Evolutionary conservation across 2,888 invertebrate species (phyloP).

Genomic region (Ochropacha duplaris): DNA sequence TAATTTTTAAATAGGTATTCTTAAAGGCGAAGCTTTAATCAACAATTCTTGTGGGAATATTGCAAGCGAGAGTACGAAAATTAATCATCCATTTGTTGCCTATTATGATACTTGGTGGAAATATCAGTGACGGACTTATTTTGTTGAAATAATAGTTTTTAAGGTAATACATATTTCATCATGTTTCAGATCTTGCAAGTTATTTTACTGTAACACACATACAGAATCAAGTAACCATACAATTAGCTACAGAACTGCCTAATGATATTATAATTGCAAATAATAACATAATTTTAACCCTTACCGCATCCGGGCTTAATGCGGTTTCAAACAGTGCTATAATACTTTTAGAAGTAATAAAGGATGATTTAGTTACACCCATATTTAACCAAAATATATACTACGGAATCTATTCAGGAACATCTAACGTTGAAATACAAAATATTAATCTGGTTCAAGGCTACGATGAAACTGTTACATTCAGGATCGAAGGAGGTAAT

Average conservation of each 20-base stretch:
- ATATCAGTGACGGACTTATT: background rate
- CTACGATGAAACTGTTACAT: slow-evolving; percentile 46
- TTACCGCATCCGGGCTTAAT: slow-evolving; percentile 53
- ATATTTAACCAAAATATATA: slow-evolving; percentile 56
- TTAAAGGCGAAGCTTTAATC: too few relatives aligned
- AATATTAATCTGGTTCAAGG: slow-evolving; percentile 56
- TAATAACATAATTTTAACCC: slow-evolving; percentile 49
- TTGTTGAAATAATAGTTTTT: background rate
- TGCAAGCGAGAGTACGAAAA: too few relatives aligned
- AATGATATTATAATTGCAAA: slow-evolving; percentile 50
- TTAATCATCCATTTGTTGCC: too few relatives aligned
- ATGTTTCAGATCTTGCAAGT: slow-evolving; percentile 46
- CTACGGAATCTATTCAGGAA: slow-evolving; percentile 39
- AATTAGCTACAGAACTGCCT: slow-evolving; percentile 36
- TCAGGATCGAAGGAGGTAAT: slow-evolving; percentile 61
- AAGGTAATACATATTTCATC: background rate
- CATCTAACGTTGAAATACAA: slow-evolving; percentile 35
- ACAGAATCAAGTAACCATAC: slow-evolving; percentile 41
- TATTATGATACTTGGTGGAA: too few relatives aligned
- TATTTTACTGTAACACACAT: slow-evolving; percentile 38
- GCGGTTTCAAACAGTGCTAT: slow-evolving; percentile 49
- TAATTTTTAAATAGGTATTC: too few relatives aligned
- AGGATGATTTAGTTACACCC: slow-evolving; percentile 56
- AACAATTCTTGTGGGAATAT: too few relatives aligned
- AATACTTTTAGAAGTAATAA: slow-evolving; percentile 60